These are phyloP conservation scores for Maniola jurtina DNA, from an alignment of 1,140 invertebrate genomes.

Conservation along the genomic window DNA sequence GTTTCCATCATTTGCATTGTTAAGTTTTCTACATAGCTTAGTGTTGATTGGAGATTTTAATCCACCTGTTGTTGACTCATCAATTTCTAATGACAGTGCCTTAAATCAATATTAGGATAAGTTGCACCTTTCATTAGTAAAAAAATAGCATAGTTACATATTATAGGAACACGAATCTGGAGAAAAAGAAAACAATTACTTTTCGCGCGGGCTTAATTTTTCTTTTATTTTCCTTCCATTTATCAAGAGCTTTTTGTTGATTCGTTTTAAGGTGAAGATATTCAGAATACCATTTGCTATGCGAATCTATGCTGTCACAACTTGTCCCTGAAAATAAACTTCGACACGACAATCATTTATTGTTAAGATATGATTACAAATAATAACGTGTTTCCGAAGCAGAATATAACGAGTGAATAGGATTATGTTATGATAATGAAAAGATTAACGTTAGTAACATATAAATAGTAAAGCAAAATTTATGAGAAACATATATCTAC, in stretches of 20 bases:
- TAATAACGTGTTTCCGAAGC: neutral
- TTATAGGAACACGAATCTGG: no score
- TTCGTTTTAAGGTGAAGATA: slow-evolving; percentile 61
- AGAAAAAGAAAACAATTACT: neutral
- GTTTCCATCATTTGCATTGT: neutral
- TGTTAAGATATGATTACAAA: neutral
- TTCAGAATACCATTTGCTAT: slow-evolving; percentile 72
- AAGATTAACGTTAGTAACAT: no score
- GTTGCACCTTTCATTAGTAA: neutral
- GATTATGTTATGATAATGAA: no score
- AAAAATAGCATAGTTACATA: no score
- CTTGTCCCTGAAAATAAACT: slow-evolving; percentile 29
- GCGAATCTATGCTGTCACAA: slow-evolving; percentile 53
- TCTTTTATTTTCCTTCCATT: slow-evolving; percentile 68
- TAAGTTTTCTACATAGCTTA: neutral
- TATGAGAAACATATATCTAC: no score
- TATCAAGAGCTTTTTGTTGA: slow-evolving; percentile 69
- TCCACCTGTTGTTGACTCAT: neutral
- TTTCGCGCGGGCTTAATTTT: slow-evolving; percentile 39
- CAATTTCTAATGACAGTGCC: neutral
- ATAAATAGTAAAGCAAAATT: no score
- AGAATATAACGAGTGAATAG: no score
- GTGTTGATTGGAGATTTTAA: neutral
- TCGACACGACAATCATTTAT: neutral
- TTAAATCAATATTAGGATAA: neutral